Conservation (phyloP, 2,113 vertebrate genomes). For the Atlantisia rogersi region DNA sequence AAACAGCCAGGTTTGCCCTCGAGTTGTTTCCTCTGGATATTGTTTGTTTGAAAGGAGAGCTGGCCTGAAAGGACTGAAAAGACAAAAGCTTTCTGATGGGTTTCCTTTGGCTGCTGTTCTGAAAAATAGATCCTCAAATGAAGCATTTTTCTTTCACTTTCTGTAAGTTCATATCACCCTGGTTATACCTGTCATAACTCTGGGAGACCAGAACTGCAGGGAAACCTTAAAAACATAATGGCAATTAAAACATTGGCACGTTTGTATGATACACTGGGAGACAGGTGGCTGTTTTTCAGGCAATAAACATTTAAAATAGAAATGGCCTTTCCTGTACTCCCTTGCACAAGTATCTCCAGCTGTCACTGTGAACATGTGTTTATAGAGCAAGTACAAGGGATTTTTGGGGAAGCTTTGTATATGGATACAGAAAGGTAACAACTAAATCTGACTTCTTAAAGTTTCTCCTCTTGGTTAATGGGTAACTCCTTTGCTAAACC, state of each 20-base stretch:
- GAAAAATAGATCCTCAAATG: neutral
- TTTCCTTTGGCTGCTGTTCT: neutral
- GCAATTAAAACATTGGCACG: neutral
- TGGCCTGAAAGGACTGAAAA: neutral
- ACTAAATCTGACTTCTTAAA: neutral
- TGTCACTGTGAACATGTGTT: neutral
- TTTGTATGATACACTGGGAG: neutral
- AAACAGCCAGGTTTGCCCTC: neutral
- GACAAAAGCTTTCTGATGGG: neutral
- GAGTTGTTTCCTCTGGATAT: neutral
- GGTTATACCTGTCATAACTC: neutral
- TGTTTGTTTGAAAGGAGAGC: neutral
- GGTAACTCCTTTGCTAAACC: neutral
- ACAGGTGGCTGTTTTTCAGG: neutral
- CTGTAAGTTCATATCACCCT: neutral
- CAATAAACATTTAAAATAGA: neutral
- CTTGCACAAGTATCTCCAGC: neutral
- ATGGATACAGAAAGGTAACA: neutral
- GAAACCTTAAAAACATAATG: neutral
- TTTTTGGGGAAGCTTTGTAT: neutral
- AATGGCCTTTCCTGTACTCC: neutral
- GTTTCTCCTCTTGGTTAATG: neutral
- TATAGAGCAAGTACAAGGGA: neutral
- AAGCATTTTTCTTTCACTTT: neutral
- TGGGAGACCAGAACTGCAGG: neutral